Percentiles rank a stretch among this genome's conserved stretches.
These are phyloP conservation scores for Anastatus disparis DNA, from an alignment of 1,140 invertebrate genomes.

Conservation along the genomic window DNA sequence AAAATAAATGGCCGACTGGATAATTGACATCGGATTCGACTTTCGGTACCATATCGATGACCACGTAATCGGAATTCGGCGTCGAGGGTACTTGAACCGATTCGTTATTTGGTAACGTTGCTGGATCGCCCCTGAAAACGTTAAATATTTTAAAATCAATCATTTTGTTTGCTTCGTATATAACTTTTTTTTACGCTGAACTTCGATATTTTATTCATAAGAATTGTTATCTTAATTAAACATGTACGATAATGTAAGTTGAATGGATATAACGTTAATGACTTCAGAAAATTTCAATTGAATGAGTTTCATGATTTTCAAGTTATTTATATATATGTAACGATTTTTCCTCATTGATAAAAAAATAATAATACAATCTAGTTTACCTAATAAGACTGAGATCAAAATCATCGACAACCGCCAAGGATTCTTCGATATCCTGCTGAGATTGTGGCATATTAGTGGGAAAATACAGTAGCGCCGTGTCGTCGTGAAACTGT, in stretches of 20 bases:
- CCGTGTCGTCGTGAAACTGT: not conserved
- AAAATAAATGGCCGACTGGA: constrained; percentile 26
- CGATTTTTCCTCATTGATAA: no score
- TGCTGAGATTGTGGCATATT: constrained; percentile 37
- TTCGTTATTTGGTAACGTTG: constrained; percentile 44
- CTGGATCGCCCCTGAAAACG: constrained; percentile 58
- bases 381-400: constrained; percentile 58
- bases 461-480: not conserved
- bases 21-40: not conserved
- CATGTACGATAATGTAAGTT: no score
- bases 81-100: not conserved
- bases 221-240: no score
- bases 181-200: no score
- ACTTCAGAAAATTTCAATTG: no score
- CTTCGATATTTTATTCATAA: no score
- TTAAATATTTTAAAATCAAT: no score
- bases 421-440: constrained; percentile 43
- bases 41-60: not conserved
- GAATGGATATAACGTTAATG: no score
- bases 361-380: no score
- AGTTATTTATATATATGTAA: no score
- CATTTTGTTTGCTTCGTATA: no score
- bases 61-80: not conserved
- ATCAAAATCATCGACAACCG: constrained; percentile 59
- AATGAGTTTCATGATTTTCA: no score